Conservation (phyloP, 2,113 vertebrate species). For the Myiopsitta monachus region DNA sequence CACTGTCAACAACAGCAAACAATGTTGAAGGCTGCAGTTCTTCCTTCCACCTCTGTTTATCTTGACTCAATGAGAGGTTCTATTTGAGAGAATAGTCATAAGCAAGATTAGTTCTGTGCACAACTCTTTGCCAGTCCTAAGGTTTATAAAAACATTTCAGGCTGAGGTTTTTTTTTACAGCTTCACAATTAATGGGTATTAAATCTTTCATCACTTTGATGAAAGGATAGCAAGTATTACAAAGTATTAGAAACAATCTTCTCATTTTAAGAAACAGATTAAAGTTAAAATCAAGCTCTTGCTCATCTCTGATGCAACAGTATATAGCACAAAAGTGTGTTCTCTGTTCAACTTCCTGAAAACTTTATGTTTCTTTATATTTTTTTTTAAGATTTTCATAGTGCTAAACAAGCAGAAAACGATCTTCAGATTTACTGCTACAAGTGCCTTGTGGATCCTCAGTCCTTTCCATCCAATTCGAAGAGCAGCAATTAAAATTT, state of each 20-base stretch:
- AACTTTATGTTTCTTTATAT: not conserved
- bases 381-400: conserved; percentile 87
- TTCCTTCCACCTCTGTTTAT: not conserved
- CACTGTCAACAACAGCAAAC: not conserved
- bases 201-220: not conserved
- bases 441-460: conserved; percentile 90
- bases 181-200: not conserved
- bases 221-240: not conserved
- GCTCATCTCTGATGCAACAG: not conserved
- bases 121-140: not conserved
- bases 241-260: not conserved
- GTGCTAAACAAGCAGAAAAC: conserved; percentile 95
- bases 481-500: conserved; percentile 89
- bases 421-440: conserved; percentile 96
- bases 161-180: not conserved
- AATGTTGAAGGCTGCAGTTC: not conserved
- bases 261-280: not conserved
- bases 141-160: not conserved
- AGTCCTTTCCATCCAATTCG: conserved; percentile 91
- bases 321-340: not conserved
- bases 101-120: not conserved
- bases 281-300: not conserved
- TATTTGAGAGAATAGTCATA: not conserved
- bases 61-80: not conserved
- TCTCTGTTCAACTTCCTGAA: not conserved